These are phyloP conservation scores for Sitodiplosis mosellana DNA, from an alignment of 1,140 invertebrate species.

Conservation along the genomic window DNA sequence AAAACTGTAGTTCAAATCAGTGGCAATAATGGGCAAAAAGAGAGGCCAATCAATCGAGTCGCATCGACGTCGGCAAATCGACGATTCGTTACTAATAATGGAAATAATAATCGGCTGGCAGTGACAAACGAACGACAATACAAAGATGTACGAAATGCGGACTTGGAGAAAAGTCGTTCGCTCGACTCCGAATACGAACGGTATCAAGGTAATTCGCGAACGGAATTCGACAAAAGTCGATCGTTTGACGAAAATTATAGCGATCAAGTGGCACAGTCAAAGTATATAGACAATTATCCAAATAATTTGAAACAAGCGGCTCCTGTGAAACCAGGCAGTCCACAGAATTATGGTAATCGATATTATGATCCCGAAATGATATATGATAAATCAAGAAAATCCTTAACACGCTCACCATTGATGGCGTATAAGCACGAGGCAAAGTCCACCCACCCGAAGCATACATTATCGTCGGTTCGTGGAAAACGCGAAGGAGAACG, in stretches of 20 bases:
- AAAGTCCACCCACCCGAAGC: background rate
- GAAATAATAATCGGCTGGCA: background rate
- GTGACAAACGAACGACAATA: background rate
- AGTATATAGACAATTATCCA: background rate
- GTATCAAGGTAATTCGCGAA: slow-evolving; percentile 6
- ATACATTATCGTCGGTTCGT: too few species aligned
- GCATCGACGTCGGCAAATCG: background rate
- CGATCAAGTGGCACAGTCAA: slow-evolving; percentile 4
- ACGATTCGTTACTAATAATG: background rate
- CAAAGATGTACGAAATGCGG: slow-evolving; percentile 5
- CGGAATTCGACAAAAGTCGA: slow-evolving; percentile 19
- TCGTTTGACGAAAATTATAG: slow-evolving; percentile 24
- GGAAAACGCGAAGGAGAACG: too few species aligned
- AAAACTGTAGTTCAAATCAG: slow-evolving; percentile 16
- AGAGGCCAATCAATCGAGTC: background rate
- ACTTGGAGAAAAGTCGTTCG: slow-evolving; percentile 20
- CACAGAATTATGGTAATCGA: slow-evolving; percentile 19
- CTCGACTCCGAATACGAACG: slow-evolving; percentile 22
- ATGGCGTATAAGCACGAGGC: slow-evolving; percentile 15
- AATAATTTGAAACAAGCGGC: background rate
- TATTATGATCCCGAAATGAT: slow-evolving; percentile 23
- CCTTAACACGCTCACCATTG: slow-evolving; percentile 12
- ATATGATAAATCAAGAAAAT: slow-evolving; percentile 18
- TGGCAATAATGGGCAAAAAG: background rate
- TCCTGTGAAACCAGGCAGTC: slow-evolving; percentile 12